phyloP scores from a whole-genome alignment of 2,113 vertebrate genomes.

The Eulacestoma nigropectus region DNA sequence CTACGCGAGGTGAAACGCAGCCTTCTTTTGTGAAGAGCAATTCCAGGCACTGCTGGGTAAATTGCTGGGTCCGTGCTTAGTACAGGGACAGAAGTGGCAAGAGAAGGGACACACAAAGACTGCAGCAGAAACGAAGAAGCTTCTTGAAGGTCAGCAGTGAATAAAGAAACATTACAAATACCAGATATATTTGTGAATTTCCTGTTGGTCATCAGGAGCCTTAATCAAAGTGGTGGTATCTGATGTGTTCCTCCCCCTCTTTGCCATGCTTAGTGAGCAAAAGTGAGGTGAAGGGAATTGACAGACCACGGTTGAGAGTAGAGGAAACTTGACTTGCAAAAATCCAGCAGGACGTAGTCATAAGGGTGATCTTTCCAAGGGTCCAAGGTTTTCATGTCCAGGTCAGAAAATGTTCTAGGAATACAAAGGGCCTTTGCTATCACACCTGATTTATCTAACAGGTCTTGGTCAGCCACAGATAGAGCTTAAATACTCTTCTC shows the following conservation, averaged over 20 bases:
- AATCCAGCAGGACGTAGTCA: neutral
- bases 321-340: neutral
- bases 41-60: neutral
- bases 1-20: neutral
- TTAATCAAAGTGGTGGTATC: neutral
- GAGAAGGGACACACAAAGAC: neutral
- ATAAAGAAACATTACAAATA: neutral
- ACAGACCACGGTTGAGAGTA: neutral
- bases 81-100: neutral
- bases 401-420: neutral
- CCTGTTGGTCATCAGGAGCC: neutral
- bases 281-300: neutral
- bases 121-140: accelerated
- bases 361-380: neutral
- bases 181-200: neutral
- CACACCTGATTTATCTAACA: neutral
- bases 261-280: neutral
- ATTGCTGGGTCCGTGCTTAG: neutral
- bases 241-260: neutral
- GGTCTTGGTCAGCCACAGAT: neutral
- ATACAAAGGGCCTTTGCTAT: neutral
- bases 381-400: neutral
- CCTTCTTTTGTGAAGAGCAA: constrained; percentile 34
- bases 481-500: neutral
- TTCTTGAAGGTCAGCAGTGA: neutral